phyloP scores from a whole-genome alignment of 2,797 vertebrate genomes.

The Lepus oiostolus region DNA sequence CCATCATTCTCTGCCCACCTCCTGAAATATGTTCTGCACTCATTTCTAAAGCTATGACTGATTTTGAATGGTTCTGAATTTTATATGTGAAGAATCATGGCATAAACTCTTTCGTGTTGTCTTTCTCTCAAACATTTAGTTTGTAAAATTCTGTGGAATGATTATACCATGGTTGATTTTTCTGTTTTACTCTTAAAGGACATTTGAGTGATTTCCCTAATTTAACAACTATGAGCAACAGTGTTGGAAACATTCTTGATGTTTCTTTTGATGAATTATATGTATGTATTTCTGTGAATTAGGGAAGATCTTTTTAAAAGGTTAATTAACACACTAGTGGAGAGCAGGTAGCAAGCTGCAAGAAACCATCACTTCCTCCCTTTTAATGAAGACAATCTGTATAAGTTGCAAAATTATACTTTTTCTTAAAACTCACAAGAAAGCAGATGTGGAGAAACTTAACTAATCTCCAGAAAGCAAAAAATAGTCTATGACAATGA shows the following conservation, averaged over 20 bases:
- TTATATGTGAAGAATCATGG: background rate
- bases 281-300: background rate
- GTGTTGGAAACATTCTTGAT: background rate
- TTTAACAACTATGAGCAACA: background rate
- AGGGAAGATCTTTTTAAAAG: background rate
- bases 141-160: background rate
- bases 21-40: background rate
- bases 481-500: background rate
- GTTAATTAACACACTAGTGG: background rate
- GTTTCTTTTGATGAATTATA: background rate
- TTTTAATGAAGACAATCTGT: background rate
- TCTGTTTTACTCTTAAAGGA: background rate
- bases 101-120: background rate
- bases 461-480: background rate
- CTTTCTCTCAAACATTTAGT: background rate
- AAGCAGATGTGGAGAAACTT: background rate
- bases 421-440: background rate
- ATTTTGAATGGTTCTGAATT: background rate
- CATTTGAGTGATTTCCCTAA: background rate
- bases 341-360: background rate
- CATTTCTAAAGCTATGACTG: background rate
- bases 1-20: background rate
- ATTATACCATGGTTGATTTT: background rate
- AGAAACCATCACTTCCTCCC: background rate
- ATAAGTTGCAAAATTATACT: background rate